A percentile compares a stretch with the other conserved stretches of the same genome.
Evolutionary conservation across 2,797 vertebrate species (phyloP).

Genomic region (Epinephelus coioides): DNA sequence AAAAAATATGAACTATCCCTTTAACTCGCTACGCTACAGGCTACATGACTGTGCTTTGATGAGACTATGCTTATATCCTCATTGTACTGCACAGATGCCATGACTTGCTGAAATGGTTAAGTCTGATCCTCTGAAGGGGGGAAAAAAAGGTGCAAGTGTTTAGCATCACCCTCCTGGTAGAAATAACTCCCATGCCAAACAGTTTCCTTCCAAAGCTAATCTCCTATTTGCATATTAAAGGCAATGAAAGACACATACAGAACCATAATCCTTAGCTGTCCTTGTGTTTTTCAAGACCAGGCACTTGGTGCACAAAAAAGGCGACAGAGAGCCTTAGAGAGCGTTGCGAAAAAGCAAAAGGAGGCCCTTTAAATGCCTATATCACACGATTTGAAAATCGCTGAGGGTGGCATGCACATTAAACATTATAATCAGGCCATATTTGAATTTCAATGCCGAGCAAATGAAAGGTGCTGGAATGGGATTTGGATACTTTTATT

Average conservation of each 20-base stretch:
- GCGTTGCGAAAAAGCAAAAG: constrained; percentile 49
- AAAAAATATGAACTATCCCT: too few relatives aligned
- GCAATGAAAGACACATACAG: constrained; percentile 74
- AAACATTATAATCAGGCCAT: constrained; percentile 74
- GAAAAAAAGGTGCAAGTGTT: constrained; percentile 60
- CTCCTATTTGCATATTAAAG: constrained; percentile 86
- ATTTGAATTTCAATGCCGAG: constrained; percentile 77
- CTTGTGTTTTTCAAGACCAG: constrained; percentile 78
- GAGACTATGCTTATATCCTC: background rate
- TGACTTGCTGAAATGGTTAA: constrained; percentile 40
- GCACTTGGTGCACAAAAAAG: constrained; percentile 73
- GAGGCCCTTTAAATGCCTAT: constrained; percentile 58
- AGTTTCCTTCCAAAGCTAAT: constrained; percentile 77
- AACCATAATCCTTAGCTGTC: constrained; percentile 76
- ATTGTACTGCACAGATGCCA: background rate
- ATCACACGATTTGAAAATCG: constrained; percentile 63
- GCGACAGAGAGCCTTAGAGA: constrained; percentile 69
- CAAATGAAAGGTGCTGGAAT: constrained; percentile 60
- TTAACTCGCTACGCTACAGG: background rate
- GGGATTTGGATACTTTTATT: constrained; percentile 60
- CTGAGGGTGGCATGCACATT: constrained; percentile 75
- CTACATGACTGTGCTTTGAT: constrained; percentile 3
- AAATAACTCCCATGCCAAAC: constrained; percentile 73
- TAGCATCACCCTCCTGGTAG: constrained; percentile 66
- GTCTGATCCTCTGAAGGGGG: constrained; percentile 25